phyloP scores from a whole-genome alignment of 2,797 vertebrate species.

The Neomorphus geoffroyi region DNA sequence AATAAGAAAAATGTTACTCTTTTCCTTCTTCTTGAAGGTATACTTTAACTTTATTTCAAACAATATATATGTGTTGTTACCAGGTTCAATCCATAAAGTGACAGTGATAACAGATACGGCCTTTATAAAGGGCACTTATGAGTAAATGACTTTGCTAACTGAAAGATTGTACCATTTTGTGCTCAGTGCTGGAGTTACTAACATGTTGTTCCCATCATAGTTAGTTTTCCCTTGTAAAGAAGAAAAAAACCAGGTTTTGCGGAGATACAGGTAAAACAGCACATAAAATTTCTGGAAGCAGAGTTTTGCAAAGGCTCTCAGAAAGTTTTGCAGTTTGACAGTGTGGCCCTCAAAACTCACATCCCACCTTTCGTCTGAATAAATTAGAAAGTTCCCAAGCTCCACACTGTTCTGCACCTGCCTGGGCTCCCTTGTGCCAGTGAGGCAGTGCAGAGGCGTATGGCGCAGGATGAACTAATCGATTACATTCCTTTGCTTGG shows the following conservation, averaged over 20 bases:
- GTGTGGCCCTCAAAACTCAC: not conserved
- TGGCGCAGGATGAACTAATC: rapidly evolving
- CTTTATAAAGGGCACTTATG: not conserved
- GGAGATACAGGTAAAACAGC: not conserved
- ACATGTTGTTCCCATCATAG: not conserved
- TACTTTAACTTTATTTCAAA: not conserved
- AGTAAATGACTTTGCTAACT: not conserved
- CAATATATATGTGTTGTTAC: not conserved
- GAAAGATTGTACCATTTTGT: not conserved
- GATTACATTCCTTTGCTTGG: not conserved
- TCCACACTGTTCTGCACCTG: rapidly evolving
- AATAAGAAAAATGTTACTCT: not conserved
- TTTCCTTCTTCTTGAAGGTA: not conserved
- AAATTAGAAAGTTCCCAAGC: not conserved
- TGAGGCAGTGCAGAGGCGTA: rapidly evolving
- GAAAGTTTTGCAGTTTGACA: not conserved
- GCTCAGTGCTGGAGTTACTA: not conserved
- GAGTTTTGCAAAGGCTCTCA: not conserved
- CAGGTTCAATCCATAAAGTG: not conserved
- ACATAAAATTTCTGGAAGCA: not conserved
- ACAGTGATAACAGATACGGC: not conserved
- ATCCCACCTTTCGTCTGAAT: not conserved
- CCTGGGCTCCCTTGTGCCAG: not conserved
- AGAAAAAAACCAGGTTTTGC: not conserved
- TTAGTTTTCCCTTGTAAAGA: not conserved